Percentiles rank a stretch among this genome's conserved stretches.
phyloP scores from a whole-genome alignment of 2,113 vertebrate species.

The Pontoporia blainvillei region DNA sequence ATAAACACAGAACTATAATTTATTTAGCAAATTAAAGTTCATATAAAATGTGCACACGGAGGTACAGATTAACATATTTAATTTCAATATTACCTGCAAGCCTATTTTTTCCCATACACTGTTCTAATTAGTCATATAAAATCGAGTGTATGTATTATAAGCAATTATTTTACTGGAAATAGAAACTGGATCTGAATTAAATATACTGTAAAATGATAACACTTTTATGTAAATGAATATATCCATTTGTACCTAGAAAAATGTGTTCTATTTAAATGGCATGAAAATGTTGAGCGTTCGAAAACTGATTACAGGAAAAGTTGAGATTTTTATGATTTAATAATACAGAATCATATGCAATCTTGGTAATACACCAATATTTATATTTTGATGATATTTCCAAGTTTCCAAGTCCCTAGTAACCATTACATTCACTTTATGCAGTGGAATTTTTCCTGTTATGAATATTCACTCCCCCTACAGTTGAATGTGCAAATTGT shows the following conservation, averaged over 20 bases:
- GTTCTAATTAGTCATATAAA: conserved; percentile 88
- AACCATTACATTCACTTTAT: conserved; percentile 65
- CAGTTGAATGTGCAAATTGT: conserved; percentile 79
- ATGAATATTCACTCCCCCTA: conserved; percentile 83
- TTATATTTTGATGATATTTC: conserved; percentile 78
- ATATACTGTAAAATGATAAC: conserved; percentile 83
- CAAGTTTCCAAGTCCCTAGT: conserved; percentile 68
- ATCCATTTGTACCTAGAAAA: conserved; percentile 82
- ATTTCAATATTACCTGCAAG: conserved; percentile 89
- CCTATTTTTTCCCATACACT: conserved; percentile 82
- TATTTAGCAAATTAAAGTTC: conserved; percentile 87
- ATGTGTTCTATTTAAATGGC: conserved; percentile 78
- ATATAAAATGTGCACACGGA: conserved; percentile 84
- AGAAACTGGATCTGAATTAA: conserved; percentile 84
- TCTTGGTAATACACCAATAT: conserved; percentile 70
- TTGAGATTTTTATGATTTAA: conserved; percentile 77
- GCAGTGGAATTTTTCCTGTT: conserved; percentile 65
- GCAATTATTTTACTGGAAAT: conserved; percentile 84
- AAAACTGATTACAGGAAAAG: conserved; percentile 72
- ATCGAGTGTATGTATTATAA: conserved; percentile 82
- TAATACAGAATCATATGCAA: conserved; percentile 72
- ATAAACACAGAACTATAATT: conserved; percentile 83
- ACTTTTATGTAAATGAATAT: conserved; percentile 84
- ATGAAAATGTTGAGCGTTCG: conserved; percentile 75
- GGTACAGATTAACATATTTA: conserved; percentile 89